A percentile compares a stretch with the other conserved stretches of the same genome.
Conservation (phyloP, 2,888 invertebrate species). For the Scrobipalpa costella region DNA sequence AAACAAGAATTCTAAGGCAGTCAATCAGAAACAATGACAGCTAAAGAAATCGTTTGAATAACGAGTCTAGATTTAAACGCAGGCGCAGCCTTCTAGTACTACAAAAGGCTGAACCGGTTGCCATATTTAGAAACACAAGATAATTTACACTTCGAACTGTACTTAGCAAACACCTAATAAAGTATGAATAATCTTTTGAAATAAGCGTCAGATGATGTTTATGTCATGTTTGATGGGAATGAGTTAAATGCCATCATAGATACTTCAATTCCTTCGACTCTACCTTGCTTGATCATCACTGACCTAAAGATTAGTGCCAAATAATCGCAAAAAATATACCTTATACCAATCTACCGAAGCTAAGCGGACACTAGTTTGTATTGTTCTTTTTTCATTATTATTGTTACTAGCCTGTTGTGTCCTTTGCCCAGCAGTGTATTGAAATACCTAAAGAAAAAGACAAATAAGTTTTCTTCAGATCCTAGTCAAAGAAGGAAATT, state of each 20-base stretch:
- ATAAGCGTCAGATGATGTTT: not conserved
- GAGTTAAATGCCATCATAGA: not conserved
- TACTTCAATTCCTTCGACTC: not conserved
- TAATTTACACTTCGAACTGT: not conserved
- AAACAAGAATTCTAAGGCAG: not conserved
- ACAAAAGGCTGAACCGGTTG: constrained; percentile 15
- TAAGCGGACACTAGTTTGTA: too few species aligned
- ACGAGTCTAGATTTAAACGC: not conserved
- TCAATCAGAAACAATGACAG: not conserved
- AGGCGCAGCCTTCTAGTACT: not conserved
- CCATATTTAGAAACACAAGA: constrained; percentile 20
- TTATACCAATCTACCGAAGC: too few species aligned
- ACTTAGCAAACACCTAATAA: not conserved
- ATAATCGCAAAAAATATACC: too few species aligned
- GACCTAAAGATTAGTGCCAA: too few species aligned
- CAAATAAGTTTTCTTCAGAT: not conserved
- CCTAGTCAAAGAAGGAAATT: not conserved
- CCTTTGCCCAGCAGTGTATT: not conserved
- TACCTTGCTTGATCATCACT: too few species aligned
- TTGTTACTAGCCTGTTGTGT: not conserved
- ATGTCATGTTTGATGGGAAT: not conserved
- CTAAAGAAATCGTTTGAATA: constrained; percentile 4
- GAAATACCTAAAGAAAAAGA: not conserved
- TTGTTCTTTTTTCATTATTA: too few species aligned
- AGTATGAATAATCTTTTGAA: not conserved